Evolutionary conservation across 2,888 invertebrate species (phyloP).

Genomic region (Phaedon cochleariae): DNA sequence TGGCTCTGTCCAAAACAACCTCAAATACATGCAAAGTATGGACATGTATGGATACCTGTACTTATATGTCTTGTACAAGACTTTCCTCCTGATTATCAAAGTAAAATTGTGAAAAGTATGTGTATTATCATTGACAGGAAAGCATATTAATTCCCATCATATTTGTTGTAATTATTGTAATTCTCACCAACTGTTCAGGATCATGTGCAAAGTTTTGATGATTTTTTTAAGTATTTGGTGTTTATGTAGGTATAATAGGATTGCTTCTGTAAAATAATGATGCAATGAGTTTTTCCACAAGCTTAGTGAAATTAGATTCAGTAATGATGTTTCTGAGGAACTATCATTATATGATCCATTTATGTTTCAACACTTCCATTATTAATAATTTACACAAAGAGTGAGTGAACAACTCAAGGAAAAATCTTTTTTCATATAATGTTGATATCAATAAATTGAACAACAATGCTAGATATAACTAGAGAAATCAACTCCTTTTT

Average conservation of each 20-base stretch:
- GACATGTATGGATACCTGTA: too few relatives aligned
- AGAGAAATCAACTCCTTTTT: too few relatives aligned
- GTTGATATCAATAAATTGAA: too few relatives aligned
- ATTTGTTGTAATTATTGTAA: slow-evolving; percentile 31
- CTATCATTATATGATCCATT: too few relatives aligned
- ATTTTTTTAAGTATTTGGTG: slow-evolving; percentile 47
- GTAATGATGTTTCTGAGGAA: slow-evolving; percentile 49
- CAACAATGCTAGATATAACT: too few relatives aligned
- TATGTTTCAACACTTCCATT: too few relatives aligned
- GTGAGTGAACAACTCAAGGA: too few relatives aligned
- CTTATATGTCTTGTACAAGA: background rate
- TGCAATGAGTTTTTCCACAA: slow-evolving; percentile 50
- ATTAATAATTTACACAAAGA: too few relatives aligned
- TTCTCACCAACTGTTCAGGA: slow-evolving; percentile 44
- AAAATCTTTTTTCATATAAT: too few relatives aligned
- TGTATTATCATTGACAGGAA: background rate
- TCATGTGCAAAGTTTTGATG: slow-evolving; percentile 45
- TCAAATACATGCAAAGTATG: too few relatives aligned
- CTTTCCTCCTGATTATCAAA: background rate
- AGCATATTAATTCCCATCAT: background rate
- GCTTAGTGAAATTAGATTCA: slow-evolving; percentile 49
- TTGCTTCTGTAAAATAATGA: slow-evolving; percentile 46
- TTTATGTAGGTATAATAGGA: slow-evolving; percentile 46
- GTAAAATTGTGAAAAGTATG: background rate
- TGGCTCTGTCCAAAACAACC: too few relatives aligned